Evolutionary conservation across 2,888 invertebrate genomes (phyloP).

Genomic region (Dynastes tityus): DNA sequence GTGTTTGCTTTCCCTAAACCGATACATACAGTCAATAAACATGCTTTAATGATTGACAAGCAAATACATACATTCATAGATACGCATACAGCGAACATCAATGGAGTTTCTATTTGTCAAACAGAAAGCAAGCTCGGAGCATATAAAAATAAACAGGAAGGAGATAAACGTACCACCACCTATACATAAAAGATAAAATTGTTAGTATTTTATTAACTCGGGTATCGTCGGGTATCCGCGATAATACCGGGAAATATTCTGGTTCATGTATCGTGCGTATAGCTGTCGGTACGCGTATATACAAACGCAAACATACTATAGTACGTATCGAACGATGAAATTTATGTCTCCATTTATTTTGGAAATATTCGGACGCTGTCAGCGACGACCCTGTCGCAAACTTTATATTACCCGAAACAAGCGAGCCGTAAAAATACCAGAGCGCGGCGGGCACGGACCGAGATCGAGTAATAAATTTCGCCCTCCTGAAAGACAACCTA

Average conservation of each 20-base stretch:
- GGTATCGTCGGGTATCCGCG: conserved; percentile 9
- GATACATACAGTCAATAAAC: neutral
- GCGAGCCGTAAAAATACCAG: conserved; percentile 45
- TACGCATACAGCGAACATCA: neutral
- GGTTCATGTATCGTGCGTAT: conserved; percentile 18
- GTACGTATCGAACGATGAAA: conserved; percentile 34
- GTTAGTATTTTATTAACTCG: conserved; percentile 35
- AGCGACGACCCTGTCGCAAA: conserved; percentile 37
- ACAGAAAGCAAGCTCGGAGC: neutral
- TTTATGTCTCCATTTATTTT: conserved; percentile 44
- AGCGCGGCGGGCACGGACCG: neutral
- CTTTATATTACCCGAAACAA: conserved; percentile 44
- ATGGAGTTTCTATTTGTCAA: conserved; percentile 38
- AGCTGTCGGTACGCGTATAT: neutral
- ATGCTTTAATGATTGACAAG: conserved; percentile 21
- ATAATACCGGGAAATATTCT: conserved; percentile 25
- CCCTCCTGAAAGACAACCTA: conserved; percentile 31
- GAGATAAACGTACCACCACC: conserved; percentile 19
- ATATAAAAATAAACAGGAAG: conserved; percentile 37
- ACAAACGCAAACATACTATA: conserved; percentile 12
- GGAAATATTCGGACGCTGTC: conserved; percentile 43
- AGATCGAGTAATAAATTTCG: conserved; percentile 39
- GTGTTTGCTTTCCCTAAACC: conserved; percentile 13
- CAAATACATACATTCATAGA: conserved; percentile 35
- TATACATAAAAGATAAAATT: conserved; percentile 35